A percentile compares a stretch with the other conserved stretches of the same genome.
phyloP scores from a whole-genome alignment of 2,113 vertebrate species.

The Cololabis saira region DNA sequence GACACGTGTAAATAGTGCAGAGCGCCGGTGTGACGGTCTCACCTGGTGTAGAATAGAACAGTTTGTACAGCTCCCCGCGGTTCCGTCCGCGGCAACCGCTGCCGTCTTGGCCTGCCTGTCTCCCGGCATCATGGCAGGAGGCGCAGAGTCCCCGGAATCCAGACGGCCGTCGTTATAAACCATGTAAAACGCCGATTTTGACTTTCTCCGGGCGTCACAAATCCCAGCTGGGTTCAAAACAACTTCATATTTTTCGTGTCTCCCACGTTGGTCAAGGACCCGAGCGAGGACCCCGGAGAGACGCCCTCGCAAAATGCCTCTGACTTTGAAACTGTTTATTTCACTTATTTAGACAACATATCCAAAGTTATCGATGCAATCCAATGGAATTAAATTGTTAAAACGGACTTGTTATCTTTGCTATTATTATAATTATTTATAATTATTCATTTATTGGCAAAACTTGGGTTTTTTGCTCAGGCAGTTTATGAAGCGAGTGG shows the following conservation, averaged over 20 bases:
- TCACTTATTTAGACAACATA: fast-evolving
- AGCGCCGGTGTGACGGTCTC: not conserved
- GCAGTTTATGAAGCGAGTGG: slow-evolving; percentile 13
- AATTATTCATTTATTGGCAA: no score
- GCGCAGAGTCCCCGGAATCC: not conserved
- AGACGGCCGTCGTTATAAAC: not conserved
- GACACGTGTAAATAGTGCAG: no score
- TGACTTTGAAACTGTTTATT: not conserved
- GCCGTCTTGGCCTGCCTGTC: slow-evolving; percentile 84
- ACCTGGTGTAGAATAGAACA: slow-evolving; percentile 90
- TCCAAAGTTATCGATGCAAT: fast-evolving
- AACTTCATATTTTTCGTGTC: slow-evolving; percentile 70
- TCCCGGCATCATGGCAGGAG: slow-evolving; percentile 92
- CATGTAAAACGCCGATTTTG: not conserved
- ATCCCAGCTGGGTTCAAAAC: slow-evolving; percentile 53
- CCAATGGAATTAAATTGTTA: not conserved
- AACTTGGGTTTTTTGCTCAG: slow-evolving; percentile 23
- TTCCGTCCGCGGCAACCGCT: slow-evolving; percentile 80
- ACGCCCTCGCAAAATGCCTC: slow-evolving; percentile 43
- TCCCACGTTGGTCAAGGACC: slow-evolving; percentile 75
- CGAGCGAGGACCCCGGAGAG: slow-evolving; percentile 40
- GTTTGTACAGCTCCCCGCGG: slow-evolving; percentile 84
- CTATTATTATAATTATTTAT: not conserved
- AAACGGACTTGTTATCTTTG: not conserved
- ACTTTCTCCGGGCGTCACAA: not conserved